These are phyloP conservation scores for Tapera naevia DNA, from an alignment of 2,797 vertebrate genomes.

Conservation along the genomic window DNA sequence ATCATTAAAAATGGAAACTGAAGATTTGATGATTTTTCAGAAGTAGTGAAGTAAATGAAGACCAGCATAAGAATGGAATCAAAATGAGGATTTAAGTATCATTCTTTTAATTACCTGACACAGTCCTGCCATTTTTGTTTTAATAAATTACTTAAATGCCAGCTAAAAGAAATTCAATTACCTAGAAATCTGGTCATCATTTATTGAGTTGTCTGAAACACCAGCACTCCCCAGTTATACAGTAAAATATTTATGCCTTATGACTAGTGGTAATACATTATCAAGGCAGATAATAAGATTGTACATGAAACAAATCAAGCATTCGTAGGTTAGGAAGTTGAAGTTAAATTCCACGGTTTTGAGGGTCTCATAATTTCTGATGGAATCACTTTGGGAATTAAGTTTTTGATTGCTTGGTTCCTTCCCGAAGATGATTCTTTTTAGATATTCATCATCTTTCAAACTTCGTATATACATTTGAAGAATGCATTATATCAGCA, in stretches of 20 bases:
- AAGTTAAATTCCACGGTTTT: background rate
- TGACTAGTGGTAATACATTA: background rate
- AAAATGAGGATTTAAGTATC: background rate
- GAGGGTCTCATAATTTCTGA: background rate
- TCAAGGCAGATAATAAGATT: background rate
- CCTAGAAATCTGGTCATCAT: conserved; percentile 5
- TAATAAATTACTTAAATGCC: background rate
- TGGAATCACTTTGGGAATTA: background rate
- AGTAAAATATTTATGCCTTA: background rate
- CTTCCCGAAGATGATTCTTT: background rate
- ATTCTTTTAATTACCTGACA: conserved; percentile 1
- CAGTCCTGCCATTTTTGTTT: background rate
- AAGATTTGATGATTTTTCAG: background rate
- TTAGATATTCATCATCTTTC: background rate
- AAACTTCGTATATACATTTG: background rate
- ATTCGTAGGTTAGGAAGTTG: background rate
- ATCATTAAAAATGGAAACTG: background rate
- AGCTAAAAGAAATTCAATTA: background rate
- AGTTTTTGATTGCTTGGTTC: background rate
- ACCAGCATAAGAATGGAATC: background rate
- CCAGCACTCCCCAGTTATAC: background rate
- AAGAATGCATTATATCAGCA: background rate
- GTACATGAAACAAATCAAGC: background rate
- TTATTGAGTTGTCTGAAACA: background rate
- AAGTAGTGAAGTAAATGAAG: background rate